Percentiles rank a stretch among this genome's conserved stretches.
These are phyloP conservation scores for Chroicocephalus ridibundus DNA, from an alignment of 2,113 vertebrate species.

Conservation along the genomic window DNA sequence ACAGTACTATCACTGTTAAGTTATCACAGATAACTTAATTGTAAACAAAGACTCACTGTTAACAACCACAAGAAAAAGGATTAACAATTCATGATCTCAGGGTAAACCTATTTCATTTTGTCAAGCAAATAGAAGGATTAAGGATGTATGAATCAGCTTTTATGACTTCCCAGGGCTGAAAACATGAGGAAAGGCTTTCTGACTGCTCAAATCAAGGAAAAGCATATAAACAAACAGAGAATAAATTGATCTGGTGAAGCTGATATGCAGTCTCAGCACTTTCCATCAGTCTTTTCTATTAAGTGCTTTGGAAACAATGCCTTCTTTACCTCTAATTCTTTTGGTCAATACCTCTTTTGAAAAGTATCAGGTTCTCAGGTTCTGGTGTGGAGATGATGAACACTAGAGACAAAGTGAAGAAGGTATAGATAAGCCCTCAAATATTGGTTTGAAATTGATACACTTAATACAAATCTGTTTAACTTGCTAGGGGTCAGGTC, in stretches of 20 bases:
- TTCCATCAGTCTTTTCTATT: neutral
- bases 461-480: neutral
- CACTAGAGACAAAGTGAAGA: neutral
- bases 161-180: constrained; percentile 19
- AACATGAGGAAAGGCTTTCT: neutral
- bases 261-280: neutral
- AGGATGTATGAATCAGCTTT: neutral
- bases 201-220: neutral
- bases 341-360: neutral
- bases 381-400: neutral
- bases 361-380: neutral
- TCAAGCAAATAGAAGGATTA: constrained; percentile 42
- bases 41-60: constrained; percentile 59
- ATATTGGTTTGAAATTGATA: neutral
- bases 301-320: neutral
- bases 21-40: constrained; percentile 37
- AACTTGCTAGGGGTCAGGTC: neutral
- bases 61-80: constrained; percentile 60
- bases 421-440: neutral
- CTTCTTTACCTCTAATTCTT: neutral
- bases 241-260: neutral
- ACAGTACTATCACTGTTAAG: neutral
- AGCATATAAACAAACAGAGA: neutral
- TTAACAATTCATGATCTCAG: constrained; percentile 64
- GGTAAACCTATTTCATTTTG: constrained; percentile 59